Percentiles rank a stretch among this genome's conserved stretches.
Conservation (phyloP, 2,797 vertebrate species). For the Cynodonichthys magdalenae region DNA sequence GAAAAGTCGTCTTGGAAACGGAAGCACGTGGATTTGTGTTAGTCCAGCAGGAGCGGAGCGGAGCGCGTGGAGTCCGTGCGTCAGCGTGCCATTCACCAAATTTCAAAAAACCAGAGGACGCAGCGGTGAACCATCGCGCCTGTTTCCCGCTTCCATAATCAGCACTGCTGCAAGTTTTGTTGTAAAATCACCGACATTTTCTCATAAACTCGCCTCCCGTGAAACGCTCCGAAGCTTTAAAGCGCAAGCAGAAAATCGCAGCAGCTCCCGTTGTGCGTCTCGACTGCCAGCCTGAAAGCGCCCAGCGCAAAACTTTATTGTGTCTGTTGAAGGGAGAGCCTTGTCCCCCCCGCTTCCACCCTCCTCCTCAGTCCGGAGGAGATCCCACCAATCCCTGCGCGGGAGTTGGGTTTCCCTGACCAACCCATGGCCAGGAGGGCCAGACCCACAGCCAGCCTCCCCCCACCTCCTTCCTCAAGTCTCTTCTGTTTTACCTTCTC, state of each 20-base stretch:
- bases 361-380: slow-evolving; percentile 10
- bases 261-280: slow-evolving; percentile 33
- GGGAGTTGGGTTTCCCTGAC: slow-evolving; percentile 53
- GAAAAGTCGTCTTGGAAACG: slow-evolving; percentile 25
- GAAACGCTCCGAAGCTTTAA: slow-evolving; percentile 11
- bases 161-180: too few species aligned
- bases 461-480: slow-evolving; percentile 2
- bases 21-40: slow-evolving; percentile 26
- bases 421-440: slow-evolving; percentile 70
- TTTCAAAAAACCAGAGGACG: slow-evolving; percentile 44
- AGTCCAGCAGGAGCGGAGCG: slow-evolving; percentile 37
- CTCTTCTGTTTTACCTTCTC: slow-evolving; percentile 18
- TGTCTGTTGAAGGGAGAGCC: slow-evolving; percentile 57
- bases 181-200: slow-evolving; percentile 13
- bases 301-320: slow-evolving; percentile 69
- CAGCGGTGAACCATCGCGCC: slow-evolving; percentile 1
- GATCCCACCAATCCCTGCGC: slow-evolving; percentile 65
- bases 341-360: slow-evolving; percentile 18
- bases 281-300: slow-evolving; percentile 35
- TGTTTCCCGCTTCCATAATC: neutral
- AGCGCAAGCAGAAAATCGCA: slow-evolving; percentile 2
- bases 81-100: slow-evolving; percentile 25
- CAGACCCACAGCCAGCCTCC: slow-evolving; percentile 39
- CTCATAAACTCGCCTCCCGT: neutral
- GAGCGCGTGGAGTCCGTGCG: slow-evolving; percentile 54